Conservation (phyloP, 2,113 vertebrate species). For the Orientallactaga bullata region DNA sequence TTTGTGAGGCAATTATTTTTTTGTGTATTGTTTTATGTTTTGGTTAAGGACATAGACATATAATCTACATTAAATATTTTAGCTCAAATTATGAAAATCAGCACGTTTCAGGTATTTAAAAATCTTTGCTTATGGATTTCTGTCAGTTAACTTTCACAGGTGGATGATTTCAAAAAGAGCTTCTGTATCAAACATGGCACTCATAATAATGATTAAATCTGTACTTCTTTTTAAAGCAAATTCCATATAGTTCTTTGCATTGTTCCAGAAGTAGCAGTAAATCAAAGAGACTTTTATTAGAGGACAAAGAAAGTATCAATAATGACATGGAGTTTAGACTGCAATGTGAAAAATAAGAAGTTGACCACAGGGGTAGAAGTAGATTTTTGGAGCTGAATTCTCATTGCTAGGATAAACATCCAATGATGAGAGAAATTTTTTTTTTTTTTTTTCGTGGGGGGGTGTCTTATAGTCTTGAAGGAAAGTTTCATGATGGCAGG, state of each 20-base stretch:
- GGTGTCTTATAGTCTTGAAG: no score
- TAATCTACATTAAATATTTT: not conserved
- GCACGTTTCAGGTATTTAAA: not conserved
- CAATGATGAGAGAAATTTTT: no score
- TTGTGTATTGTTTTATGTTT: not conserved
- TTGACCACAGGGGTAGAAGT: not conserved
- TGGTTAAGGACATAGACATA: not conserved
- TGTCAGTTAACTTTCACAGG: not conserved
- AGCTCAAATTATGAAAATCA: not conserved
- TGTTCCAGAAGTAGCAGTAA: not conserved
- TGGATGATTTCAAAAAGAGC: not conserved
- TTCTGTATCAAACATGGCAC: not conserved
- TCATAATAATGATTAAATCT: constrained; percentile 1
- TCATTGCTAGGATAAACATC: no score
- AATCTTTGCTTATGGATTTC: not conserved
- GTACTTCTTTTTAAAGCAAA: not conserved
- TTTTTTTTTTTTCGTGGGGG: no score
- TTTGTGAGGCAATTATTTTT: not conserved
- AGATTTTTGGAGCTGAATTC: no score
- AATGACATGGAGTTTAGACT: not conserved
- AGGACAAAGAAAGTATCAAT: not conserved
- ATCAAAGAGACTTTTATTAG: not conserved
- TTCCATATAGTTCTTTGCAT: not conserved
- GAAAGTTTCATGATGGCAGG: no score
- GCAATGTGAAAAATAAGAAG: not conserved